Base-by-base conservation (phyloP, 1,140 invertebrate genomes). In the Papilio polyxenes region DNA sequence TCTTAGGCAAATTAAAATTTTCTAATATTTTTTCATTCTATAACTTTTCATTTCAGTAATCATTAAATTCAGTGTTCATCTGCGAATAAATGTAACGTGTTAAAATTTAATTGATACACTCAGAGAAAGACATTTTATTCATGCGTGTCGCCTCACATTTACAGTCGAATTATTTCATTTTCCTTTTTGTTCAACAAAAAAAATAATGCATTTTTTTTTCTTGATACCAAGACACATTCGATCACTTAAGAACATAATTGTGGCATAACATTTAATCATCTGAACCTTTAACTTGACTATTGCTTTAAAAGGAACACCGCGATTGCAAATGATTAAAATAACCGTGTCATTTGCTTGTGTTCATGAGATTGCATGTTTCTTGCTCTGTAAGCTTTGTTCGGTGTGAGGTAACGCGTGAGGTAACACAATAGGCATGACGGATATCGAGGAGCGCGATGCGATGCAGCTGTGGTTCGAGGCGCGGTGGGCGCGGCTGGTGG, bases 381-480 rank as follows among this genome's bases (percentile, higher is more conserved):
- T 6, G 5, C 23, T 31, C 23, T 56, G 15, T 17, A 56, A 6
- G 53, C 13, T 56, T 5, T 56, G 17, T 56, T 8, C 5, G 56
- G 56, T 59, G 56, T 59, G 17, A n/a, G 56, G 17, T 59, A n/a
- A n/a, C 17, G 13, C 5, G 51, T 53, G 13, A 44, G 40, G 7
- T 44, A 37, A 37, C 62, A 69, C 31, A 37, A 44, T 62, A 82
- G 76, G 81, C 72, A 49, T 40, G 37, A 81, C 65, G 56, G 88
- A 86, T 82, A 88, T 85, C 40, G 91, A 92, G 82, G 91, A 93
- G 82, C 88, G 91, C 0, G 91, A 92, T 82, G 91, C 91, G 2
- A 92, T 92, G 91, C 92, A 92, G 89, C 85, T 92, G 59, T 92
- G 92, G 91, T 92, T 93, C 85, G 92, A 92, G 81, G 91, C 91